Evolutionary conservation across 2,888 invertebrate genomes (phyloP).

Genomic region (Polymixis flavicincta): DNA sequence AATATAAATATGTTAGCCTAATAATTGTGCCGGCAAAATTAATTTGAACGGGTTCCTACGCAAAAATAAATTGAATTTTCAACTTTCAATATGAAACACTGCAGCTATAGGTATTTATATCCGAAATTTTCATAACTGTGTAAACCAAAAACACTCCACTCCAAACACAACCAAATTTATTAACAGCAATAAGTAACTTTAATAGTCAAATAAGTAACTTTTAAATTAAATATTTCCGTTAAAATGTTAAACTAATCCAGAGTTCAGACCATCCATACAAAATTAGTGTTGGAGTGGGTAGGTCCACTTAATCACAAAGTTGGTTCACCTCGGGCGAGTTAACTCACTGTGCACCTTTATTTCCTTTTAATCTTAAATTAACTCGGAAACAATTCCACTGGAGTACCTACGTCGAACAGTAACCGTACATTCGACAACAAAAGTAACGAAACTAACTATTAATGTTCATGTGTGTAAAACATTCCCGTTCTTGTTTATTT

Average conservation of each 20-base stretch:
- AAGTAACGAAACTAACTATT: constrained; percentile 39
- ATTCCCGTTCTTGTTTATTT: constrained; percentile 1
- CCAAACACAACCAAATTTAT: constrained; percentile 38
- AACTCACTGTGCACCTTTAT: constrained; percentile 71
- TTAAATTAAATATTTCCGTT: constrained; percentile 60
- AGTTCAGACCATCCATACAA: constrained; percentile 63
- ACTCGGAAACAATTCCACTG: constrained; percentile 69
- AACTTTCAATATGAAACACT: constrained; percentile 20
- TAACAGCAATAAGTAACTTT: constrained; percentile 22
- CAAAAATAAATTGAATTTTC: not conserved
- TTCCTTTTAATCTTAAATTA: constrained; percentile 78
- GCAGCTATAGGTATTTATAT: not conserved
- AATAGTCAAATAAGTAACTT: constrained; percentile 47
- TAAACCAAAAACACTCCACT: constrained; percentile 32
- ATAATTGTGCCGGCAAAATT: not conserved
- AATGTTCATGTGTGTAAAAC: constrained; percentile 12
- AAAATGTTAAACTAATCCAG: constrained; percentile 64
- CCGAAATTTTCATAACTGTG: constrained; percentile 3
- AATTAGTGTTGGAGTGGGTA: constrained; percentile 61
- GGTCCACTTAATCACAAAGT: constrained; percentile 70
- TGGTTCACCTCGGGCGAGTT: constrained; percentile 69
- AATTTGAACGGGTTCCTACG: not conserved
- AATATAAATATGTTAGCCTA: not conserved
- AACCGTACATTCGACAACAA: constrained; percentile 60
- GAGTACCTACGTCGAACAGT: constrained; percentile 53